Conservation (phyloP, 2,113 vertebrate genomes). For the Deroptyus accipitrinus region DNA sequence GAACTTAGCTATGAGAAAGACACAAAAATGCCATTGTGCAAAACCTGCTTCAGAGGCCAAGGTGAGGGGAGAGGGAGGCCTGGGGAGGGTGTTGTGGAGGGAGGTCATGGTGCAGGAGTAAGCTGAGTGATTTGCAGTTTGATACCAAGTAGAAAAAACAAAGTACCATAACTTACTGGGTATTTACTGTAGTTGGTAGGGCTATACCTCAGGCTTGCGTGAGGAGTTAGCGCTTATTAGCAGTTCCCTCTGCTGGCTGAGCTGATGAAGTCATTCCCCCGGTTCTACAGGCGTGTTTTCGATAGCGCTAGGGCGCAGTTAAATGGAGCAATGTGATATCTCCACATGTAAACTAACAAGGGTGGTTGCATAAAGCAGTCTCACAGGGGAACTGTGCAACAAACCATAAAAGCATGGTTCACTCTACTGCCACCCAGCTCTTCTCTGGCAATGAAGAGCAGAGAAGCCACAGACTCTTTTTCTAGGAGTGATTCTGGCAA, state of each 20-base stretch:
- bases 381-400: background rate
- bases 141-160: background rate
- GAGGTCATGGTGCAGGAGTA: background rate
- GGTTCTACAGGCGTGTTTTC: background rate
- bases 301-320: background rate
- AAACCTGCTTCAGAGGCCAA: background rate
- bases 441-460: background rate
- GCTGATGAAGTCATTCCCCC: background rate
- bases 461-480: background rate
- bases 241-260: conserved; percentile 62
- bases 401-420: background rate
- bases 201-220: background rate
- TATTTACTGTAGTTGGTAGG: background rate
- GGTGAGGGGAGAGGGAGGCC: background rate
- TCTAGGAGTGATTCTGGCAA: background rate
- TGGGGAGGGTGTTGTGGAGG: background rate
- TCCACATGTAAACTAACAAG: background rate
- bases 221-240: conserved; percentile 35
- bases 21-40: background rate
- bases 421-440: background rate
- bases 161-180: background rate
- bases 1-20: background rate
- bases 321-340: background rate
- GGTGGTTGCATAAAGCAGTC: background rate
- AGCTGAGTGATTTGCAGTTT: background rate